Conservation (phyloP, 2,888 invertebrate species). For the Meta bourneti region DNA sequence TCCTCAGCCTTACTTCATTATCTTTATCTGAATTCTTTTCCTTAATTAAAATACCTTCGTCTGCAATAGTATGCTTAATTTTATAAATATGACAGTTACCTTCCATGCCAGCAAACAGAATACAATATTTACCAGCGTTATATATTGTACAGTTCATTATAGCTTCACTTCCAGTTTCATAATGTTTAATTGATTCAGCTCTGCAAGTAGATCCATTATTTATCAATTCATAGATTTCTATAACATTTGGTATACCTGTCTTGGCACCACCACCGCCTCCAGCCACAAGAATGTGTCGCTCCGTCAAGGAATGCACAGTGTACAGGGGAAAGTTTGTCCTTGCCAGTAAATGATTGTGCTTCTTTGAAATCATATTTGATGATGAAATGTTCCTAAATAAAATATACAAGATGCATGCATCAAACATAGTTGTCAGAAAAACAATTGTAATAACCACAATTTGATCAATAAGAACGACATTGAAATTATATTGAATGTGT, state of each 20-base stretch:
- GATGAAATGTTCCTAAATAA: background rate
- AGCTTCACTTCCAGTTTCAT: conserved; percentile 85
- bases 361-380: conserved; percentile 49
- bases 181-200: conserved; percentile 92
- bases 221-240: conserved; percentile 88
- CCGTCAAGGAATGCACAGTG: conserved; percentile 92
- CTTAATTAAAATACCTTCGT: conserved; percentile 42
- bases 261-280: conserved; percentile 98
- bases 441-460: background rate
- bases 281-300: conserved; percentile 95
- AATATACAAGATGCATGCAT: background rate
- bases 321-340: conserved; percentile 96
- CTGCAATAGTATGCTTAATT: conserved; percentile 77
- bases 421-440: no score
- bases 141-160: conserved; percentile 77
- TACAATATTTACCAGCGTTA: conserved; percentile 84
- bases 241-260: conserved; percentile 98
- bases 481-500: background rate
- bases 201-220: conserved; percentile 83
- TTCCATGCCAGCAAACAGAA: conserved; percentile 93
- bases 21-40: conserved; percentile 12
- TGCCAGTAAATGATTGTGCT: conserved; percentile 82
- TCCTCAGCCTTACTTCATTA: conserved; percentile 10
- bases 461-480: background rate
- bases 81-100: conserved; percentile 87